Conservation (phyloP, 1,140 invertebrate species). For the Agrypnia vestita region DNA sequence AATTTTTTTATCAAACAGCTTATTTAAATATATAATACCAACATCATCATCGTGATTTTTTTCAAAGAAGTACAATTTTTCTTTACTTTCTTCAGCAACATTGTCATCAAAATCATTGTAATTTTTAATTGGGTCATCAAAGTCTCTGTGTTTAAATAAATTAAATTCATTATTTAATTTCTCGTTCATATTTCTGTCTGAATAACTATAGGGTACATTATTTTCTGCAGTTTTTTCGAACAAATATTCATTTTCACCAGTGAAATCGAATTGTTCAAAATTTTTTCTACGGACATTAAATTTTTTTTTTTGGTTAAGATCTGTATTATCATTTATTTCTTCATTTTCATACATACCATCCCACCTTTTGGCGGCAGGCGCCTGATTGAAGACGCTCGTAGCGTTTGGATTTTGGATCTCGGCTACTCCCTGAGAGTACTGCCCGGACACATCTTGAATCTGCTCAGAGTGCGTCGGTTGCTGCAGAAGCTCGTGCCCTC, state of each 20-base stretch:
- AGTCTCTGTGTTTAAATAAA: no score
- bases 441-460: conserved; percentile 67
- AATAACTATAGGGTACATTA: no score
- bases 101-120: no score
- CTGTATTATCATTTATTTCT: conserved; percentile 11
- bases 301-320: background rate
- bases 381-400: conserved; percentile 60
- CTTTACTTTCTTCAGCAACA: no score
- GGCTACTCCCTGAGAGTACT: conserved; percentile 71
- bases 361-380: conserved; percentile 70
- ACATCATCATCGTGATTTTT: background rate
- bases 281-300: no score
- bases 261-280: no score
- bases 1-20: background rate
- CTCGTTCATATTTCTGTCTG: no score
- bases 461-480: conserved; percentile 56
- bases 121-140: no score
- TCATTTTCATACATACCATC: conserved; percentile 66
- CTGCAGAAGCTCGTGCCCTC: conserved; percentile 66
- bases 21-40: no score
- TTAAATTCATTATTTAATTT: no score
- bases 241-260: no score
- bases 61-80: background rate
- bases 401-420: conserved; percentile 66
- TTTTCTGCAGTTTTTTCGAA: no score